Conservation (phyloP, 2,113 vertebrate genomes). For the Odontesthes bonariensis region DNA sequence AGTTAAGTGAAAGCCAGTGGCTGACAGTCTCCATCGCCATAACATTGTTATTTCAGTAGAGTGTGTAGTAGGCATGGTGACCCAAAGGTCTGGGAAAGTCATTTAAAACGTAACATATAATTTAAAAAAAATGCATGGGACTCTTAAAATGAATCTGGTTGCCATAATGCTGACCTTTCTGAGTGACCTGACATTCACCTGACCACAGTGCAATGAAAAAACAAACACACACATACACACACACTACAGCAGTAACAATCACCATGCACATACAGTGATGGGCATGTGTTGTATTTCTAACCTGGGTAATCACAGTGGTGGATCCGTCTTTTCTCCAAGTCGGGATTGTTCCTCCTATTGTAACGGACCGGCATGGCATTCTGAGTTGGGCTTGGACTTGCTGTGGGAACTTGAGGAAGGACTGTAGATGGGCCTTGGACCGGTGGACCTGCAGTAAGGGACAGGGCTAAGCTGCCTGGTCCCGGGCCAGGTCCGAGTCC, state of each 20-base stretch:
- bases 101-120: slow-evolving; percentile 30
- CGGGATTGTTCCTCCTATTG: slow-evolving; percentile 97
- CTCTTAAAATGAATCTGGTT: slow-evolving; percentile 42
- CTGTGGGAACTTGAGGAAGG: slow-evolving; percentile 70
- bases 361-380: slow-evolving; percentile 87
- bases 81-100: slow-evolving; percentile 33
- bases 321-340: slow-evolving; percentile 96
- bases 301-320: slow-evolving; percentile 99
- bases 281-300: slow-evolving; percentile 64
- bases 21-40: not conserved
- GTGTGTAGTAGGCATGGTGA: slow-evolving; percentile 5
- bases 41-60: slow-evolving; percentile 33
- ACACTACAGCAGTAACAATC: slow-evolving; percentile 2
- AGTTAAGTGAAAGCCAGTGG: slow-evolving; percentile 33
- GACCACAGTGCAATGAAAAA: slow-evolving; percentile 37
- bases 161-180: slow-evolving; percentile 24
- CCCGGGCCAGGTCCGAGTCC: slow-evolving; percentile 60
- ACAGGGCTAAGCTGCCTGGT: slow-evolving; percentile 65
- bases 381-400: slow-evolving; percentile 64
- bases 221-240: slow-evolving; percentile 28
- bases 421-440: slow-evolving; percentile 56
- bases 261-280: not conserved
- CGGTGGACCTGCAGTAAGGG: slow-evolving; percentile 40
- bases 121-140: slow-evolving; percentile 38
- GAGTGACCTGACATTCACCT: slow-evolving; percentile 35